These are phyloP conservation scores for Pandemis cinnamomeana DNA, from an alignment of 2,888 invertebrate species.

Conservation along the genomic window DNA sequence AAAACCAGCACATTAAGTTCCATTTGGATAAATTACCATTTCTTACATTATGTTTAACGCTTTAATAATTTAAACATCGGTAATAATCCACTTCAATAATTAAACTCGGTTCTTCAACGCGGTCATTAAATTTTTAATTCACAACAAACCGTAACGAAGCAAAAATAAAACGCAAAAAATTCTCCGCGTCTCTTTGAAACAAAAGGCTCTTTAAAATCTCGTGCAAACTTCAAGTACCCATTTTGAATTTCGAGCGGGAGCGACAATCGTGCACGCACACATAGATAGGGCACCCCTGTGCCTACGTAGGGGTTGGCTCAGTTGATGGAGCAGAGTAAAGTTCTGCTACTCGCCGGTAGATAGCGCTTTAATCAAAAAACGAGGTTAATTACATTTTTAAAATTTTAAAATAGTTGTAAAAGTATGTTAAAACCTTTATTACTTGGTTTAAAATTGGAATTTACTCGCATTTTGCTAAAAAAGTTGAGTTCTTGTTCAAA, in stretches of 20 bases:
- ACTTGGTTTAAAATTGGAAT: too few relatives aligned
- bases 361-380: conserved; percentile 49
- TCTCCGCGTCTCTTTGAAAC: conserved; percentile 40
- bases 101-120: background rate
- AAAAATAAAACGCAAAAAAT: conserved; percentile 38
- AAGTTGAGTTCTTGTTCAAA: too few relatives aligned
- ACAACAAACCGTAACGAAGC: conserved; percentile 39
- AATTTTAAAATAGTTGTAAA: too few relatives aligned
- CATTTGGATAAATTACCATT: too few relatives aligned
- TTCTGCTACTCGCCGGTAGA: conserved; percentile 62
- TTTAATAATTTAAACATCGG: background rate
- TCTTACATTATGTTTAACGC: background rate
- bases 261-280: conserved; percentile 44
- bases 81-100: background rate
- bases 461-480: too few relatives aligned
- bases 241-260: conserved; percentile 46
- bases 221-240: conserved; percentile 42
- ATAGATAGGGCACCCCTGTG: conserved; percentile 32
- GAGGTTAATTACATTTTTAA: too few relatives aligned
- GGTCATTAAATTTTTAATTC: conserved; percentile 36
- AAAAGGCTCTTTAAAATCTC: conserved; percentile 43
- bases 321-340: conserved; percentile 43
- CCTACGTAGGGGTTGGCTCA: conserved; percentile 25
- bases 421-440: background rate
- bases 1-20: too few relatives aligned